Evolutionary conservation across 2,888 invertebrate species (phyloP), one percentile per base, ranked within the genome.

Genomic region (Trimorus sp.): DNA sequence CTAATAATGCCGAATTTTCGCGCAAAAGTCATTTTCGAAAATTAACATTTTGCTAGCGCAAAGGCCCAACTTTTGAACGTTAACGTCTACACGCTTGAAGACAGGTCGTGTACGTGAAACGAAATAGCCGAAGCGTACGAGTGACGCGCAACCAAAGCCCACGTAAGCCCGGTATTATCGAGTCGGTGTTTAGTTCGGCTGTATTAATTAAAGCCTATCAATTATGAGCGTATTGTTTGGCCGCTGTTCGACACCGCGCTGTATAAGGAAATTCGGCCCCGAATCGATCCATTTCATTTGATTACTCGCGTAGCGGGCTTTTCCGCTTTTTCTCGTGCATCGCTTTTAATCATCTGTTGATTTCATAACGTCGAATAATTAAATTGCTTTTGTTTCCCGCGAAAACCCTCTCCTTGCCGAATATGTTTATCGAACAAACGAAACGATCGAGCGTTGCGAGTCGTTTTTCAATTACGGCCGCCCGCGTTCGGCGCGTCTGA

Each of bases 161-260:
- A 85, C 87, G 86, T 89, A 90, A 90, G 88, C 87, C 87, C 83
- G 70, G 87, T 85, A 90, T 90, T 89, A 89, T 87, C 84, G 86
- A 88, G 87, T 88, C 86, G 84, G 82, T 87, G 87, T 87, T 88
- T 87, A 83, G 86, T 85, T 74, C 73, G 75, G 83, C 84, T 84
- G 86, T 87, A 89, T 90, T 87, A 88, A 89, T 88, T 87, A 89
- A 88, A 88, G 86, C 85, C 86, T 87, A 89, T 89, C 88, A 89
- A 89, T 89, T 87, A 83, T 83, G 84, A 79, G 82, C 86, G 82
- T 85, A 86, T 86, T 86, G 86, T 79, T 79, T 77, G 56, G 45
- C 49, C 56, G 48, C 8, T 63, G 71, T 62, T 73, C 73, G 45
- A 76, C 62, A 62, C 40, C 36, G 26, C 14, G 26, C 42, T 3